These are phyloP conservation scores for Sinonovacula constricta DNA, from an alignment of 1,140 invertebrate species.

Conservation along the genomic window DNA sequence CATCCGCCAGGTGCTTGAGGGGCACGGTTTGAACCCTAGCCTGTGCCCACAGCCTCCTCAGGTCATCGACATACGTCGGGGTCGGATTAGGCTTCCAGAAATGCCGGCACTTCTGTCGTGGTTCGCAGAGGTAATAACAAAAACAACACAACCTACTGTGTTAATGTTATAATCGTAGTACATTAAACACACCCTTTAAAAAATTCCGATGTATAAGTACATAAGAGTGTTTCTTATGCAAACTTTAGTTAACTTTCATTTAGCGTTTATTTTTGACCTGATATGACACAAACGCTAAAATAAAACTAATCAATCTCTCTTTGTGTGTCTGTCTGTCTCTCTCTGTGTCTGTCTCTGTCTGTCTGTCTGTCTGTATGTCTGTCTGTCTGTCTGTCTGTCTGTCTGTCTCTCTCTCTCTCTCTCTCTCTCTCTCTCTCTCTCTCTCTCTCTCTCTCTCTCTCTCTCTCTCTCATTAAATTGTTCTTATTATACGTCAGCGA, in stretches of 20 bases:
- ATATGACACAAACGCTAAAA: not conserved
- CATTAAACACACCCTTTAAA: not conserved
- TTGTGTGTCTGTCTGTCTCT: no score
- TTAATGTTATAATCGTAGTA: not conserved
- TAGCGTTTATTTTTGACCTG: not conserved
- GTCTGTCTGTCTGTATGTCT: no score
- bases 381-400: no score
- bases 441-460: no score
- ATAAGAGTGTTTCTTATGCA: not conserved
- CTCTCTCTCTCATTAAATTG: no score
- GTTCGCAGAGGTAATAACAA: conserved; percentile 24
- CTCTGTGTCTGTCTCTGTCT: no score
- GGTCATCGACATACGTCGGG: not conserved
- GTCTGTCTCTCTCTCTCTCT: no score
- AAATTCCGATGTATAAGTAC: not conserved
- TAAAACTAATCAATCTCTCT: no score
- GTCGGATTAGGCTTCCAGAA: not conserved
- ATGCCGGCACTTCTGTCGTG: conserved; percentile 5
- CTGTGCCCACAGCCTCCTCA: conserved; percentile 37
- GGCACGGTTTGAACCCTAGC: conserved; percentile 18
- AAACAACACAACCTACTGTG: not conserved
- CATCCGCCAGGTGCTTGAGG: not conserved
- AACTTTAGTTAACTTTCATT: not conserved
- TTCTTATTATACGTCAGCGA: no score
- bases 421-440: no score